Percentiles rank a stretch among this genome's conserved stretches.
These are phyloP conservation scores for Oryzias javanicus DNA, from an alignment of 2,113 vertebrate species.

Conservation along the genomic window DNA sequence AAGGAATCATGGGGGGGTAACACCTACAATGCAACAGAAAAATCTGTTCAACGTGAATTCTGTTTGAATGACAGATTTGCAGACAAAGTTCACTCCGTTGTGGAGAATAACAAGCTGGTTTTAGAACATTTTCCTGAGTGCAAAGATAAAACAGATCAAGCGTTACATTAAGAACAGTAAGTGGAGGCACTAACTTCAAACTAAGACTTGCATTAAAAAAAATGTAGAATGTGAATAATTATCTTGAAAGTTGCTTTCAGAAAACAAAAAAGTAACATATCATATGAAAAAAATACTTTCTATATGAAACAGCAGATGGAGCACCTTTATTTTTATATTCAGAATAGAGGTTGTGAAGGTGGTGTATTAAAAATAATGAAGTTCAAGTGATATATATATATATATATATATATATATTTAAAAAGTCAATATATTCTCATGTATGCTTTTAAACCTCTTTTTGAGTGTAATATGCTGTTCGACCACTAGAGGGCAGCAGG, in stretches of 20 bases:
- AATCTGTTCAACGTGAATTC: constrained; percentile 1
- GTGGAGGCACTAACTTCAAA: background rate
- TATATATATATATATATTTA: too few relatives aligned
- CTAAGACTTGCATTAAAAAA: background rate
- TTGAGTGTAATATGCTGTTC: constrained; percentile 20
- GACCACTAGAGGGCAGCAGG: constrained; percentile 49
- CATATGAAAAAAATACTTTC: constrained; percentile 1
- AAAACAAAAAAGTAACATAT: background rate
- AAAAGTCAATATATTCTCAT: too few relatives aligned
- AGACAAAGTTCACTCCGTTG: constrained; percentile 24
- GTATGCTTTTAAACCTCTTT: background rate
- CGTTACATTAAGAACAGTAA: background rate
- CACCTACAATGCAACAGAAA: constrained; percentile 13
- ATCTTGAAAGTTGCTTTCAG: background rate
- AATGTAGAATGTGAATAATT: background rate
- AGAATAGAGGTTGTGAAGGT: constrained; percentile 2
- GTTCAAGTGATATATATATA: too few relatives aligned
- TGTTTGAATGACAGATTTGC: constrained; percentile 19
- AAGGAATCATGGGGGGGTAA: constrained; percentile 35
- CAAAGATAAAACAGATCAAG: constrained; percentile 46
- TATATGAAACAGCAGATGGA: constrained; percentile 16
- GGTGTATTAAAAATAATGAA: background rate
- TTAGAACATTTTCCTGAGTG: constrained; percentile 67
- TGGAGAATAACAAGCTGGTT: constrained; percentile 54
- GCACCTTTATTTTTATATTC: constrained; percentile 25